Base-by-base conservation (phyloP, 2,797 vertebrate species). In the Cercopithecus diana region DNA sequence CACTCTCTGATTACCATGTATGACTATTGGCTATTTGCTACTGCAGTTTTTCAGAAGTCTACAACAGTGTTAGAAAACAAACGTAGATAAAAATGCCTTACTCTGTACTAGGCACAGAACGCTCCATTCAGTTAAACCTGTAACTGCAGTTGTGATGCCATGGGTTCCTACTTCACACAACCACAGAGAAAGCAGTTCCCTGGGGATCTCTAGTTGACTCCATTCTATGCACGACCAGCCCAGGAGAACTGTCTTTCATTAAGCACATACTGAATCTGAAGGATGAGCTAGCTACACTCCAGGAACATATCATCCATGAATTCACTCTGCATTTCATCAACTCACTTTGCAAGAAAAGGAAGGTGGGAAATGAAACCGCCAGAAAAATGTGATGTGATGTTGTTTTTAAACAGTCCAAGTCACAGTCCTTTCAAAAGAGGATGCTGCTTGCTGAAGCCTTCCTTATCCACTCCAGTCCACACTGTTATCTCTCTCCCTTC, bases 1-100 rank as follows among this genome's bases (percentile, higher is more conserved):
- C 64, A 45, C 92, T 55, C 3, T 70, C 76, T 81, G 89, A 91
- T 52, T 26, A 55, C 4, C 4, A 10, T 4, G 11, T 19, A 28
- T 43, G 50, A 58, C 81, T 64, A 73, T 45, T 87, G 72, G 90
- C 81, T 93, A 43, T 61, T 48, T 77, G 72, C 20, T 24, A 58
- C 0, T 24, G 48, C 24, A 12, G 72, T 72, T 95, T 94, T 87
- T 93, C 90, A 92, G 67, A 97, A 95, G 58, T 61, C 52, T 39
- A 80, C 12, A 39, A 75, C 58, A 86, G 48, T 43, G 80, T 81
- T 30, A 75, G 70, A 91, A 91, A 95, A 96, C 85, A 88, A 82
- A 88, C 0, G 3, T 6, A 22, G 58, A 67, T 28, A n/a, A 89
- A 79, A 85, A 55, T 26, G 77, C 57, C 77, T 90, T 77, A 24